Conservation (phyloP, 2,888 invertebrate genomes). For the Tinea pellionella region DNA sequence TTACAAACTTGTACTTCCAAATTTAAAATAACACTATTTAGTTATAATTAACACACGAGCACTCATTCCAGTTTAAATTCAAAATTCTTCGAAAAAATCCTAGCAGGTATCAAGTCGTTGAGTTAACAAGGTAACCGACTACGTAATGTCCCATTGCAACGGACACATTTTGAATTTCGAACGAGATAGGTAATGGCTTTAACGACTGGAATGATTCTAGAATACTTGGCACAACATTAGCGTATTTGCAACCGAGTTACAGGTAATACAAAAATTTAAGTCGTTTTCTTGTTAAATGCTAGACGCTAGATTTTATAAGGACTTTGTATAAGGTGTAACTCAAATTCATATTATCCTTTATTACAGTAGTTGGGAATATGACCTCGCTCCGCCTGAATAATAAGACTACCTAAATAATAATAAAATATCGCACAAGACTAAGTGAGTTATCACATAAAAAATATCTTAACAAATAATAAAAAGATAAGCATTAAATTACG, state of each 20-base stretch:
- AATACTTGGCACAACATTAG: neutral
- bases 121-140: neutral
- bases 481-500: neutral
- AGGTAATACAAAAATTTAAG: too few relatives aligned
- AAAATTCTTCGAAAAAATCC: neutral
- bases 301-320: too few relatives aligned
- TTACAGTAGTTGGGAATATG: too few relatives aligned
- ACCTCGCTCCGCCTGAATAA: too few relatives aligned
- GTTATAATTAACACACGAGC: too few relatives aligned
- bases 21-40: too few relatives aligned
- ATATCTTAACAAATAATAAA: neutral
- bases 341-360: too few relatives aligned
- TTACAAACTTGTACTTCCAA: too few relatives aligned
- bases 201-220: slow-evolving; percentile 18
- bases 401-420: too few relatives aligned
- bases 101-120: neutral
- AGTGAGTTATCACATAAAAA: neutral
- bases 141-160: slow-evolving; percentile 21
- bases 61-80: too few relatives aligned
- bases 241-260: neutral
- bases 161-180: slow-evolving; percentile 26
- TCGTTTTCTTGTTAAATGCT: too few relatives aligned
- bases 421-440: neutral
- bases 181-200: slow-evolving; percentile 24
- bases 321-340: too few relatives aligned